Evolutionary conservation across 37 sponge, comb jelly and placozoan species (phyloP), one percentile per base, ranked within the genome.

Genomic region (Trichoplax adhaerens): DNA sequence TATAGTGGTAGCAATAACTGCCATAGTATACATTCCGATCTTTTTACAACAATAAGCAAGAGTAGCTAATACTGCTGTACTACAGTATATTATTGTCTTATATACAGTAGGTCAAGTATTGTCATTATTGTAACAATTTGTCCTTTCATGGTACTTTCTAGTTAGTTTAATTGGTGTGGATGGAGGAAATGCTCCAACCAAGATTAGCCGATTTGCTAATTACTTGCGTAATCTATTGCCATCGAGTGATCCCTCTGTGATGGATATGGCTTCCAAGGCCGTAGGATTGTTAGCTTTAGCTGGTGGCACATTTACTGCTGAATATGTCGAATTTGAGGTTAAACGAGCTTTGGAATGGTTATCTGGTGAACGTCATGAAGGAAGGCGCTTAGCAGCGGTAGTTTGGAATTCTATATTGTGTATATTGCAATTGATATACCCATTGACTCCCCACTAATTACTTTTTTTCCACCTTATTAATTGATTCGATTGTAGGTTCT

Each of bases 291-390:
- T 88, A 60, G 89, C 87, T 48, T 80, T 83, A 59, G 80, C 84
- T n/a, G 94, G 85, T 69, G 88, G 94, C 7, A 80, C 81, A 50
- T 81, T 90, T 55, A 83, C 90, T 1, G 89, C 90, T 8, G 82
- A 87, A 77, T 91, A 83, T 75, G 89, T 93, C 6, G 87, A 93
- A 79, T 85, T 83, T 79, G 94, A 88, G 68, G 79, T 93, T 64
- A 76, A 81, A 69, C 74, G 87, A 49, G 87, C 89, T 0, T 70
- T 88, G 63, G 94, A 93, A 79, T 85, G 64, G 2, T 57, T 74
- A 66, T 61, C 73, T 57, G 61, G 73, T 52, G 8, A 60, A 12
- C 12, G 8, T 12, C 10, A 60, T 12, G 8, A 12, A 60, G 62
- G 8, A 12, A 12, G 62, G 62, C 10, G 12, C 12, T 60, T 60